Conservation (phyloP, 2,113 vertebrate species). For the Bungarus multicinctus region DNA sequence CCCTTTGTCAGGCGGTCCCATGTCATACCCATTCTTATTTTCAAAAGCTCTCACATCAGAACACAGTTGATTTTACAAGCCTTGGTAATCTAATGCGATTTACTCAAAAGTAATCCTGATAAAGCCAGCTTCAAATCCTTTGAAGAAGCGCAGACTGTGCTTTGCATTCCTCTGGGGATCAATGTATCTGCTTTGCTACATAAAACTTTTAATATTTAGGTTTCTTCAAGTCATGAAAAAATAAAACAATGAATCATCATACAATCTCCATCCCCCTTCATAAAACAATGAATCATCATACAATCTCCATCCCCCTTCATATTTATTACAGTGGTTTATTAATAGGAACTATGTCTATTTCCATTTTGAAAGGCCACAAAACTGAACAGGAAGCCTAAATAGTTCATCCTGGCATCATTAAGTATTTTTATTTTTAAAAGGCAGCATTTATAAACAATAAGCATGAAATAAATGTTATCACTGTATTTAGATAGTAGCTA, state of each 20-base stretch:
- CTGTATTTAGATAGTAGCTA: conserved; percentile 28
- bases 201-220: neutral
- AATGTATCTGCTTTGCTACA: neutral
- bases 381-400: neutral
- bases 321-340: neutral
- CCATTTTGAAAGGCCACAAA: neutral
- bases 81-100: neutral
- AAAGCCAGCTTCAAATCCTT: neutral
- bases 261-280: neutral
- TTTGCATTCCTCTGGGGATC: neutral
- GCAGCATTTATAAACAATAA: neutral
- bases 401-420: neutral
- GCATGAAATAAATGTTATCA: neutral
- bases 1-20: conserved; percentile 31
- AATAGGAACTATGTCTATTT: neutral
- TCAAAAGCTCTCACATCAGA: conserved; percentile 18
- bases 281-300: neutral
- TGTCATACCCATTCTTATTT: conserved; percentile 45
- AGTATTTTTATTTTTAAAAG: neutral
- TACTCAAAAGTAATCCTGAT: neutral
- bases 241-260: neutral
- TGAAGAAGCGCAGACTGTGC: neutral
- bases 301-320: neutral
- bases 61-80: neutral
- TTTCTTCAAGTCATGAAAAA: conserved; percentile 7